These are phyloP conservation scores for Autographa gamma DNA, from an alignment of 2,888 invertebrate genomes.

Conservation along the genomic window DNA sequence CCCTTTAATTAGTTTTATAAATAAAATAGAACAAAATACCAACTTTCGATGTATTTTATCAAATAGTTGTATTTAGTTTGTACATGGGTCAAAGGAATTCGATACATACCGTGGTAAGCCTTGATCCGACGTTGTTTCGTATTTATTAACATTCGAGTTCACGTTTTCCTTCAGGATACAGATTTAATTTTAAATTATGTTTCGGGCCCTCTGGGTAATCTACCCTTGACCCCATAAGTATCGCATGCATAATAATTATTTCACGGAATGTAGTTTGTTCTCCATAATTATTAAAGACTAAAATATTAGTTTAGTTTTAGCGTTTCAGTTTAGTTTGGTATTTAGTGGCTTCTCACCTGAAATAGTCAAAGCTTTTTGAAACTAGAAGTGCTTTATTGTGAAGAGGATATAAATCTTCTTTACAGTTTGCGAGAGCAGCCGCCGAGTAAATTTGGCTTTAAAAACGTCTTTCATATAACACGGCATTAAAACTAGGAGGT, in stretches of 20 bases:
- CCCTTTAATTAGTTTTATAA: not conserved
- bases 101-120: not conserved
- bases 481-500: not conserved
- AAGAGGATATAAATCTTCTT: not conserved
- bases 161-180: conserved; percentile 27
- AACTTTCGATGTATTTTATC: not conserved
- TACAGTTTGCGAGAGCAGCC: not conserved
- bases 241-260: conserved; percentile 9
- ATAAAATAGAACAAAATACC: not conserved
- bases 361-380: not conserved
- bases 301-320: not conserved
- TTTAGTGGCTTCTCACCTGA: not conserved
- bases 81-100: conserved; percentile 1
- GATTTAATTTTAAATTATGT: conserved; percentile 39
- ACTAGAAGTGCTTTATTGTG: not conserved
- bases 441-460: not conserved
- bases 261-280: not conserved
- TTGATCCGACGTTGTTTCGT: conserved; percentile 18
- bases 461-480: not conserved
- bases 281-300: not conserved
- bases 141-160: conserved; percentile 32
- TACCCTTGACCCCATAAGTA: conserved; percentile 21
- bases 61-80: conserved; percentile 3
- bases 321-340: not conserved
- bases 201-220: conserved; percentile 18